These are phyloP conservation scores for Papilio demoleus DNA, from an alignment of 2,888 invertebrate species.

Conservation along the genomic window DNA sequence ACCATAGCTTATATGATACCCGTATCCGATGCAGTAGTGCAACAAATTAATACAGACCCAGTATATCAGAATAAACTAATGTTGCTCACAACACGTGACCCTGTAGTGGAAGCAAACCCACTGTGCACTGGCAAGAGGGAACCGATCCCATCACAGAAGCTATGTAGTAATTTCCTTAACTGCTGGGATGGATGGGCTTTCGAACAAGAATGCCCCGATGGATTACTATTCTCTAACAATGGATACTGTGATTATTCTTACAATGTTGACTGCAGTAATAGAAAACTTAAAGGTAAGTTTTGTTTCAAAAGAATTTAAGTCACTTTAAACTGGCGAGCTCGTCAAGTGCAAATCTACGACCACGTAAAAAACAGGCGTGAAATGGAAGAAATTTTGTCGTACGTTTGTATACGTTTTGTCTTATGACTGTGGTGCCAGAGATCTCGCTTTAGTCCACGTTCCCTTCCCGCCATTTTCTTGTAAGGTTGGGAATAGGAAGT, in stretches of 20 bases:
- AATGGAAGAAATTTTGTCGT: no score
- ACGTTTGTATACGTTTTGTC: no score
- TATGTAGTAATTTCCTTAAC: conserved; percentile 86
- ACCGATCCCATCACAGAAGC: conserved; percentile 84
- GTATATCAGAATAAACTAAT: conserved; percentile 67
- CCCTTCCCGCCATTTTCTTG: no score
- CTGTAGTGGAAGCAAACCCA: conserved; percentile 62
- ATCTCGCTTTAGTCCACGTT: no score
- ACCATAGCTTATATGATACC: conserved; percentile 70
- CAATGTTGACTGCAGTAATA: conserved; percentile 85
- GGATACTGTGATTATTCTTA: conserved; percentile 86
- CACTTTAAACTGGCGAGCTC: no score
- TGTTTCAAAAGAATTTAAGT: no score
- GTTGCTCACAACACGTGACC: conserved; percentile 59
- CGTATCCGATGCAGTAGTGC: conserved; percentile 70
- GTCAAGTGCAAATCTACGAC: no score
- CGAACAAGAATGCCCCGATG: conserved; percentile 86
- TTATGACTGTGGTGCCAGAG: no score
- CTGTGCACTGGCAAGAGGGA: conserved; percentile 80
- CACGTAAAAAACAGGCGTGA: no score
- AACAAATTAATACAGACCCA: conserved; percentile 67
- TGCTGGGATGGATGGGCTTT: conserved; percentile 88
- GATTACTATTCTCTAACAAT: conserved; percentile 83
- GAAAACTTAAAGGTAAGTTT: conserved; percentile 64
- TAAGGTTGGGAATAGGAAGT: no score